Evolutionary conservation across 2,113 vertebrate genomes (phyloP).

Genomic region (Pterocles burchelli): DNA sequence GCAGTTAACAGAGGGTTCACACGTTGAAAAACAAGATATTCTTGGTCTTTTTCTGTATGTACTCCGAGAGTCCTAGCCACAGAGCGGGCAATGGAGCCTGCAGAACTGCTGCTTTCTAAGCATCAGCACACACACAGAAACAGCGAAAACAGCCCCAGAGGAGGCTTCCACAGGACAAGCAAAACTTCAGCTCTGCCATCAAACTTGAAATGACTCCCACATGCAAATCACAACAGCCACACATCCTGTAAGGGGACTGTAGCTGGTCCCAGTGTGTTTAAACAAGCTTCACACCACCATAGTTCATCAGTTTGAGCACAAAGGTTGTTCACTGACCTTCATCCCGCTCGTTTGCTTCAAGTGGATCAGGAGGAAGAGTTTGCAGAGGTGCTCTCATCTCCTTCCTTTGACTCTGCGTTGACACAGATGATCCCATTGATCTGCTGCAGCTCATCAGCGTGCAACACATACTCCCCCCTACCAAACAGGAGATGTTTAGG

Average conservation of each 20-base stretch:
- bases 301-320: background rate
- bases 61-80: background rate
- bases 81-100: background rate
- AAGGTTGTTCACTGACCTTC: background rate
- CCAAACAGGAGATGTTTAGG: accelerated
- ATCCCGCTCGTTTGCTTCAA: background rate
- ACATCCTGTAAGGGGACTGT: accelerated
- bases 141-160: background rate
- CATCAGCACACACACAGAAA: background rate
- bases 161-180: background rate
- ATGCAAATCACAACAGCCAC: accelerated
- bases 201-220: background rate
- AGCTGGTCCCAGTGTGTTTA: accelerated
- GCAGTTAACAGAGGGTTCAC: background rate
- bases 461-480: accelerated
- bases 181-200: background rate
- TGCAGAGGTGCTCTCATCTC: background rate
- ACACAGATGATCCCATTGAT: accelerated
- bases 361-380: background rate
- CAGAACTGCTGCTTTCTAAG: background rate
- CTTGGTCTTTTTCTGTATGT: accelerated
- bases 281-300: accelerated
- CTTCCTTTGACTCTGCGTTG: background rate
- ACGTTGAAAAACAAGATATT: background rate
- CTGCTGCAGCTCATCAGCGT: accelerated